Evolutionary conservation across 2,888 invertebrate genomes (phyloP).

Genomic region (Drosophila robusta): DNA sequence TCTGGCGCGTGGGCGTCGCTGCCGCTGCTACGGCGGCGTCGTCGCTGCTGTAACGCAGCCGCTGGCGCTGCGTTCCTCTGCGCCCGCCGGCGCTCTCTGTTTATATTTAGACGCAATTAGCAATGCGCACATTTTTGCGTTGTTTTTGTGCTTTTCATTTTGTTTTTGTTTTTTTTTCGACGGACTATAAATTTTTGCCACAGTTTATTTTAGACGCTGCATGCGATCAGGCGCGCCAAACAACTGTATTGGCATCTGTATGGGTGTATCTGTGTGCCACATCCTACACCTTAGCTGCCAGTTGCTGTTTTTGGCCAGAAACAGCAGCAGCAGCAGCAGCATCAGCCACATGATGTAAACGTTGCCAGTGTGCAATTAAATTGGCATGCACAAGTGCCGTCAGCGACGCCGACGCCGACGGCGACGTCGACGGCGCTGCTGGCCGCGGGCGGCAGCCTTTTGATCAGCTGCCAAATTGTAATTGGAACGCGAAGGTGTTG

Average conservation of each 20-base stretch:
- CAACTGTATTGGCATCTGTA: slow-evolving; percentile 39
- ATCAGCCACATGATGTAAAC: slow-evolving; percentile 71
- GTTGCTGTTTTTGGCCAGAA: slow-evolving; percentile 74
- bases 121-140: slow-evolving; percentile 74
- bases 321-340: slow-evolving; percentile 20
- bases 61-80: slow-evolving; percentile 30
- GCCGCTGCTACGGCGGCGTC: slow-evolving; percentile 39
- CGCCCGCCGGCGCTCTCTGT: slow-evolving; percentile 37
- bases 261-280: slow-evolving; percentile 52
- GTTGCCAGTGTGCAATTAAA: slow-evolving; percentile 75
- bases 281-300: slow-evolving; percentile 67
- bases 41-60: slow-evolving; percentile 43
- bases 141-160: slow-evolving; percentile 33
- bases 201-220: slow-evolving; percentile 75
- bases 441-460: slow-evolving; percentile 72
- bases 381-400: slow-evolving; percentile 79
- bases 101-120: slow-evolving; percentile 77
- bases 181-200: slow-evolving; percentile 73
- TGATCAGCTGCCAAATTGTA: slow-evolving; percentile 81
- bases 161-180: slow-evolving; percentile 33
- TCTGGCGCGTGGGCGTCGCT: slow-evolving; percentile 73
- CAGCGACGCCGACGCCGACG: slow-evolving; percentile 24
- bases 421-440: slow-evolving; percentile 13
- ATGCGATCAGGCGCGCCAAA: slow-evolving; percentile 64
- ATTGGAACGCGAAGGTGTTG: slow-evolving; percentile 82